These are phyloP conservation scores for Zaprionus lineosus DNA, from an alignment of 2,888 invertebrate species.

Conservation along the genomic window DNA sequence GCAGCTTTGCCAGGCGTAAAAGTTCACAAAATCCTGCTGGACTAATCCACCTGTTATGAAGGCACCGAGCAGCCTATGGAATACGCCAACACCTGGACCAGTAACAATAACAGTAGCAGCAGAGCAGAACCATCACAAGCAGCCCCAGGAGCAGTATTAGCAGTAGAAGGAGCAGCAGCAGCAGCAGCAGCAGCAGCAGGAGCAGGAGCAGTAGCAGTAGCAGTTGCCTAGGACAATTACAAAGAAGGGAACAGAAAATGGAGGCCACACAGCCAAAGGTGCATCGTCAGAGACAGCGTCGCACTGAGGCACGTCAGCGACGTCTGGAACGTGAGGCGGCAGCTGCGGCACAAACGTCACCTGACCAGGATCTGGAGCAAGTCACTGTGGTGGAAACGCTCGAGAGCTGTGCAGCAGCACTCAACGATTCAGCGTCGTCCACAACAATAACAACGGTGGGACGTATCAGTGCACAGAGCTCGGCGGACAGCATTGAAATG, in stretches of 20 bases:
- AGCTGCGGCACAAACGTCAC: constrained; percentile 53
- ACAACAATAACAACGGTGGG: constrained; percentile 50
- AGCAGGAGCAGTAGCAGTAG: neutral
- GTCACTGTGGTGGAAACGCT: constrained; percentile 32
- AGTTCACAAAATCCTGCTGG: constrained; percentile 39
- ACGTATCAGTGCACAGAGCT: constrained; percentile 69
- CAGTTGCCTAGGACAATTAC: no score
- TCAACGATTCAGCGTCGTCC: constrained; percentile 42
- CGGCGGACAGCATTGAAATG: constrained; percentile 69
- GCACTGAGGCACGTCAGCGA: constrained; percentile 80
- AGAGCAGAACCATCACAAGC: constrained; percentile 15
- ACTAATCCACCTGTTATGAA: constrained; percentile 74
- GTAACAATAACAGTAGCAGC: constrained; percentile 5
- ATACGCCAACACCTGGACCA: constrained; percentile 9
- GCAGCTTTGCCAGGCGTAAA: constrained; percentile 49
- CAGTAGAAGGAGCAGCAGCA: neutral
- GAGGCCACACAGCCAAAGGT: constrained; percentile 82
- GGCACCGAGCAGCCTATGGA: constrained; percentile 36
- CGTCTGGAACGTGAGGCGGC: constrained; percentile 75
- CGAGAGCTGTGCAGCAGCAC: constrained; percentile 53
- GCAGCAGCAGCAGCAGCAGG: constrained; percentile 18
- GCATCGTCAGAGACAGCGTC: constrained; percentile 82
- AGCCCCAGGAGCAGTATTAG: neutral
- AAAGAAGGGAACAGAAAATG: no score
- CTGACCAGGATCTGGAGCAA: constrained; percentile 47